Conservation (phyloP, 2,113 vertebrate species). For the Melanotaenia duboulayi region DNA sequence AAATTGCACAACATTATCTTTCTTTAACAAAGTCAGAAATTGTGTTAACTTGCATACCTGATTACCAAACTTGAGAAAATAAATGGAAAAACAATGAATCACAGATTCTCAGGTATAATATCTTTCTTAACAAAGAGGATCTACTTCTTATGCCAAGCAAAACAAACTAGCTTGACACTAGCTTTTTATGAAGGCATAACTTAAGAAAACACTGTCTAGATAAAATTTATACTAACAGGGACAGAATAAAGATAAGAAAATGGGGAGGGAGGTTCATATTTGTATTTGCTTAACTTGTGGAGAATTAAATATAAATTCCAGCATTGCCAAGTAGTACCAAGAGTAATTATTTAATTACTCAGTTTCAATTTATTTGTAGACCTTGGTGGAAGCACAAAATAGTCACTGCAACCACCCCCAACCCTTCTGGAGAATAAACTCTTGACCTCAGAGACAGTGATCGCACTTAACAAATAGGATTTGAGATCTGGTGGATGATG, state of each 20-base stretch:
- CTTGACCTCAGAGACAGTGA: conserved; percentile 39
- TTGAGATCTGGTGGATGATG: conserved; percentile 32
- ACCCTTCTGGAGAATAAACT: background rate
- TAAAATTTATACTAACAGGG: too few species aligned
- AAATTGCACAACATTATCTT: conserved; percentile 27
- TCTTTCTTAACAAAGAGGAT: background rate
- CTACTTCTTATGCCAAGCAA: too few species aligned
- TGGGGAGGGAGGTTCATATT: too few species aligned
- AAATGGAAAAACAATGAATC: background rate
- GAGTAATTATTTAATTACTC: conserved; percentile 13
- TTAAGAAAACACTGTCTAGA: too few species aligned
- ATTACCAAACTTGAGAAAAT: conserved; percentile 41
- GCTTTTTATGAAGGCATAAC: too few species aligned
- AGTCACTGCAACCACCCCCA: background rate
- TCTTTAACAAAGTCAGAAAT: conserved; percentile 44
- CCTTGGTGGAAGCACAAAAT: background rate
- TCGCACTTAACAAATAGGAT: conserved; percentile 46
- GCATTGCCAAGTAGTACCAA: conserved; percentile 7
- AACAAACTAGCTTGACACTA: too few species aligned
- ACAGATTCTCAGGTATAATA: background rate
- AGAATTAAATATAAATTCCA: too few species aligned
- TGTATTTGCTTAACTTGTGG: too few species aligned
- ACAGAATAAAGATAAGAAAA: too few species aligned
- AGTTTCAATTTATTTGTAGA: conserved; percentile 17
- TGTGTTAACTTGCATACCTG: conserved; percentile 45